A percentile compares a stretch with the other conserved stretches of the same genome.
Conservation (phyloP, 2,888 invertebrate species). For the Rapana venosa region DNA sequence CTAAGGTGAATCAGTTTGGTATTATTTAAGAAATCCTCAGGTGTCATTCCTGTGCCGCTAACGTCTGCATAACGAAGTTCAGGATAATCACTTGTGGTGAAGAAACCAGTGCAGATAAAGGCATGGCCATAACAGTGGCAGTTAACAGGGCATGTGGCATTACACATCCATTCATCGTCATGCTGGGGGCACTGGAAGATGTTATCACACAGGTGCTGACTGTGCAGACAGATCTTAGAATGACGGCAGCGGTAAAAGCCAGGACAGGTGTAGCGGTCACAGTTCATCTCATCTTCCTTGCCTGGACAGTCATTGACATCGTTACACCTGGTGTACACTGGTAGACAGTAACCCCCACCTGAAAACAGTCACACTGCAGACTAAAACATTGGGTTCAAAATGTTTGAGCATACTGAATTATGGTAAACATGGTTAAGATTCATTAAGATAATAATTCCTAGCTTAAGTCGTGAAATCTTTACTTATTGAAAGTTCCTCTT, state of each 20-base stretch:
- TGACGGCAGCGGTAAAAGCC: constrained; percentile 45
- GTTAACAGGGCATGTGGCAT: constrained; percentile 37
- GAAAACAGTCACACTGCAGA: not conserved
- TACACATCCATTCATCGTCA: constrained; percentile 47
- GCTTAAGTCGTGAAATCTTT: too few species aligned
- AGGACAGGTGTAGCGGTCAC: constrained; percentile 20
- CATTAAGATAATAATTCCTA: too few species aligned
- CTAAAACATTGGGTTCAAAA: not conserved
- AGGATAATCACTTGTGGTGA: not conserved
- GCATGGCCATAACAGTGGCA: constrained; percentile 42
- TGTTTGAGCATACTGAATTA: too few species aligned
- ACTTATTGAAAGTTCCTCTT: too few species aligned
- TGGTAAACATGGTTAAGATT: too few species aligned
- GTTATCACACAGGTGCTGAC: constrained; percentile 44
- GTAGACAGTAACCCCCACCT: constrained; percentile 36
- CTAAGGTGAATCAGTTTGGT: not conserved
- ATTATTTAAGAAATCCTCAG: not conserved
- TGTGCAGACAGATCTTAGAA: constrained; percentile 42
- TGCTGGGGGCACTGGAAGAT: constrained; percentile 46
- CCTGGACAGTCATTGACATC: constrained; percentile 22
- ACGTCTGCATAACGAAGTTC: constrained; percentile 3
- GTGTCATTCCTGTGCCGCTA: not conserved
- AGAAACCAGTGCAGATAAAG: constrained; percentile 17
- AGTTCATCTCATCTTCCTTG: not conserved
- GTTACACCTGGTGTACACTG: constrained; percentile 30